Evolutionary conservation across 37 sponge, comb jelly and placozoan species (phyloP).

Genomic region (Beroe ovata): DNA sequence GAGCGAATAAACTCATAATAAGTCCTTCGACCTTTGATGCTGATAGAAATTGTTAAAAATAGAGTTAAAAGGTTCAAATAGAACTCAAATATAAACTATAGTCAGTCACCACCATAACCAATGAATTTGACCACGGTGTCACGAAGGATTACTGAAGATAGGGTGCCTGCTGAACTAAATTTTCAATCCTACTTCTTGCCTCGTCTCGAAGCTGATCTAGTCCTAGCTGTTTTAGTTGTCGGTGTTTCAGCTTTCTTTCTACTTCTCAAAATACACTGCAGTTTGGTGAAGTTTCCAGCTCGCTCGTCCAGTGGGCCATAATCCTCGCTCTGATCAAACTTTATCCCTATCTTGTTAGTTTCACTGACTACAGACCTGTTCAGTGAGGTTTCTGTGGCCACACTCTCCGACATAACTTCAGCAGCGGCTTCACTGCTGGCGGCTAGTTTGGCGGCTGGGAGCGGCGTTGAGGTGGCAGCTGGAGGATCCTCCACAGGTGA

Average conservation of each 20-base stretch:
- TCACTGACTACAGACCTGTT: conserved; percentile 63
- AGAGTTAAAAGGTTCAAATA: no score
- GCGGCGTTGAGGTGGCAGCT: conserved; percentile 5
- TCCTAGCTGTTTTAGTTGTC: background rate
- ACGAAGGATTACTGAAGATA: no score
- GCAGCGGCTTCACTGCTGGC: background rate
- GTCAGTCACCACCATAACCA: no score
- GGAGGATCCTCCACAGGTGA: background rate
- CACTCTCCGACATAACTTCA: background rate
- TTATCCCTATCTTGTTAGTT: conserved; percentile 64
- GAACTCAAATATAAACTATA: no score
- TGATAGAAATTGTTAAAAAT: no score
- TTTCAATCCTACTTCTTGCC: background rate
- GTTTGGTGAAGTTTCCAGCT: conserved; percentile 60
- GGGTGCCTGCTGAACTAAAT: no score
- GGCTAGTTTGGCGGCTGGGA: no score
- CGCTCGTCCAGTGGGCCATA: conserved; percentile 42
- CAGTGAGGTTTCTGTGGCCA: background rate
- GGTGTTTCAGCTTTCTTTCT: conserved; percentile 22
- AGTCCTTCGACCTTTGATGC: no score
- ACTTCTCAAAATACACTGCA: conserved; percentile 38
- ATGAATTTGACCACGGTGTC: no score
- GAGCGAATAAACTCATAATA: no score
- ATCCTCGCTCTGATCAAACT: conserved; percentile 43
- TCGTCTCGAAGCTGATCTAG: background rate